Evolutionary conservation across 2,113 vertebrate species (phyloP), one percentile per base, ranked within the genome.

Genomic region (Vanacampus margaritifer): DNA sequence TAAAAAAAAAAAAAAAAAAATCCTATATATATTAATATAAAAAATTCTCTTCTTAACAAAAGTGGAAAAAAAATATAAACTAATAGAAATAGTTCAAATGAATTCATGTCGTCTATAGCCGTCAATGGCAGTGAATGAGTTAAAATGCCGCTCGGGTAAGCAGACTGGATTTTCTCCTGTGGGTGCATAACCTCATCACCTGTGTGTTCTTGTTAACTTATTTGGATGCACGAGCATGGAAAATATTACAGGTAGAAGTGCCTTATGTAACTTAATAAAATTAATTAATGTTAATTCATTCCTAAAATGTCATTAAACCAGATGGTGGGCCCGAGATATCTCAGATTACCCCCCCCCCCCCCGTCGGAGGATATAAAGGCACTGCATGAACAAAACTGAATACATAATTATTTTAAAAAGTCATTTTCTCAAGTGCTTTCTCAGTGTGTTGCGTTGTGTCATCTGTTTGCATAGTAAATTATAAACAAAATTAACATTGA

Each of bases 71-170:
- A n/a, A n/a, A n/a, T n/a, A n/a, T n/a, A n/a, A n/a, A n/a, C n/a
- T n/a, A n/a, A n/a, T n/a, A n/a, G n/a, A n/a, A n/a, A n/a, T n/a
- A n/a, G n/a, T n/a, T n/a, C n/a, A n/a, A n/a, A n/a, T n/a, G n/a
- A n/a, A n/a, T n/a, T n/a, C n/a, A n/a, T n/a, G n/a, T n/a, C n/a
- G n/a, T n/a, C n/a, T n/a, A n/a, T n/a, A n/a, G n/a, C n/a, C n/a
- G n/a, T n/a, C n/a, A n/a, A n/a, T n/a, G n/a, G n/a, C n/a, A n/a
- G n/a, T n/a, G n/a, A n/a, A n/a, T n/a, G n/a, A n/a, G n/a, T n/a
- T 78, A 80, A 87, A 87, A 80, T 63, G 82, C 71, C 64, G 68
- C 73, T 79, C 79, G 71, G 56, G 73, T 78, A 85, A 87, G 89
- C 79, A 76, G 71, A 76, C 61, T 75, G 71, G 59, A 82, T 87